Evolutionary conservation across 2,888 invertebrate species (phyloP).

Genomic region (Netelia melanura): DNA sequence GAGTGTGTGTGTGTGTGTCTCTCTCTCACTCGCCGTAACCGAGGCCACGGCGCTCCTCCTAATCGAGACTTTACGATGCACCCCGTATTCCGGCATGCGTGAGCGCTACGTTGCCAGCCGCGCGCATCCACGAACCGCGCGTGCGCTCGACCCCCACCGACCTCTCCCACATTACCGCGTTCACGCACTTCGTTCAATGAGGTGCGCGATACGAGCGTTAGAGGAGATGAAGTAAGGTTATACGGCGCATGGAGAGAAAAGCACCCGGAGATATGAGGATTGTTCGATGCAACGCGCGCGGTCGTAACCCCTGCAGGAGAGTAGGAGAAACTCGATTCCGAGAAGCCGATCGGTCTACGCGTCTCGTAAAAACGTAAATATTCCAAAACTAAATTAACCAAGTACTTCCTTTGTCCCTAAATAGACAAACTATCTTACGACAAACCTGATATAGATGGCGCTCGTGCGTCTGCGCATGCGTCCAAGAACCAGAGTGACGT

Average conservation of each 20-base stretch:
- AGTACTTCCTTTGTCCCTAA: no score
- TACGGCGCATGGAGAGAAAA: background rate
- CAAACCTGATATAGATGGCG: no score
- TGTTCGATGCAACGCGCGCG: background rate
- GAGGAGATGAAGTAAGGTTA: background rate
- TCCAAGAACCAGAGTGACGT: conserved; percentile 45
- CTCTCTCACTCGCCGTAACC: conserved; percentile 9
- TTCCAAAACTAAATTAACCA: no score
- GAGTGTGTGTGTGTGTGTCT: background rate
- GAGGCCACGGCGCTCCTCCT: conserved; percentile 69
- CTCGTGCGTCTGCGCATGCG: conserved; percentile 41
- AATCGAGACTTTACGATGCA: conserved; percentile 79
- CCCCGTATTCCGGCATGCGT: conserved; percentile 79
- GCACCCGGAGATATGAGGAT: background rate
- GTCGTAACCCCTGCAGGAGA: background rate
- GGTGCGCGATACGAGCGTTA: conserved; percentile 1
- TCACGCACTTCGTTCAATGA: conserved; percentile 73
- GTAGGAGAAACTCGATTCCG: background rate
- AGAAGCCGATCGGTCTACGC: no score
- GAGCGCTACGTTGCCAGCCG: conserved; percentile 77
- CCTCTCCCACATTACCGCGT: conserved; percentile 80
- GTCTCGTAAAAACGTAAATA: no score
- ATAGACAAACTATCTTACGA: no score
- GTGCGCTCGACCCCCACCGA: conserved; percentile 61
- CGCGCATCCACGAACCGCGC: conserved; percentile 71